These are phyloP conservation scores for Pammene aurita DNA, from an alignment of 2,888 invertebrate genomes.

Conservation along the genomic window DNA sequence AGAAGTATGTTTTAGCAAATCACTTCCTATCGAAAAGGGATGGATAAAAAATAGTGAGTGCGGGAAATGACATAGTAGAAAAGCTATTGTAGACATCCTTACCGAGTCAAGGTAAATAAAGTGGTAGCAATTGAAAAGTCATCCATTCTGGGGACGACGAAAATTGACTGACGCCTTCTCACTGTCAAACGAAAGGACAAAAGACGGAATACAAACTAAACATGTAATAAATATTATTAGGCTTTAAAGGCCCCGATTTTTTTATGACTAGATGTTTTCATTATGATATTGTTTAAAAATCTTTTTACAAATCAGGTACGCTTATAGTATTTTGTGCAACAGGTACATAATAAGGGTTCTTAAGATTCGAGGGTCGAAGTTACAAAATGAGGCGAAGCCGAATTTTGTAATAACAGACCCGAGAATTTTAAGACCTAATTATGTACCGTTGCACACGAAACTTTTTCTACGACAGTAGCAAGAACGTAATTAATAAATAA, in stretches of 20 bases:
- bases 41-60: conserved; percentile 73
- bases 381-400: no score
- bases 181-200: conserved; percentile 63
- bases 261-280: not conserved
- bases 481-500: no score
- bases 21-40: conserved; percentile 75
- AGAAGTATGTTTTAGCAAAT: conserved; percentile 81
- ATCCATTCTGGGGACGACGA: conserved; percentile 58
- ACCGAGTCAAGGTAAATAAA: conserved; percentile 67
- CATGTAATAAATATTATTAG: conserved; percentile 44
- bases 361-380: no score
- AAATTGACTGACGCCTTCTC: conserved; percentile 57
- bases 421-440: no score
- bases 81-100: conserved; percentile 64
- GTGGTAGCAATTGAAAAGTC: conserved; percentile 79
- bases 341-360: no score
- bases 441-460: no score
- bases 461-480: no score
- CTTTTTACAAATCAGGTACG: not conserved
- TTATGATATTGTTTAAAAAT: no score
- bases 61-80: conserved; percentile 79
- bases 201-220: conserved; percentile 55
- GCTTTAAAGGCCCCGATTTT: not conserved
- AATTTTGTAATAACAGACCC: no score
- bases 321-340: no score